Evolutionary conservation across 2,797 vertebrate genomes (phyloP).

Genomic region (Brachymystax lenok): DNA sequence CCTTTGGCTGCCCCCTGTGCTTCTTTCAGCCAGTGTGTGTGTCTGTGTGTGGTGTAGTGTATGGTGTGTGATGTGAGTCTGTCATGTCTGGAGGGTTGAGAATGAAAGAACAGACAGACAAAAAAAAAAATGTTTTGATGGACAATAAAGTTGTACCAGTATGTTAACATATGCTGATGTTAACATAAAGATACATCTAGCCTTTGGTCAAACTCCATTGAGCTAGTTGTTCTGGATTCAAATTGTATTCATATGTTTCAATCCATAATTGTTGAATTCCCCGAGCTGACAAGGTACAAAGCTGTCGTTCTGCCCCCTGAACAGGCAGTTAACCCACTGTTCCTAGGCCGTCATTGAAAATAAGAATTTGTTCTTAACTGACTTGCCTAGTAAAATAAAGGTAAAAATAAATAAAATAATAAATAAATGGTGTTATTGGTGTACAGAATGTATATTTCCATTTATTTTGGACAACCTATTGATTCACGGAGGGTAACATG

Average conservation of each 20-base stretch:
- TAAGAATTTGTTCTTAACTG: no score
- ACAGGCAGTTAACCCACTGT: no score
- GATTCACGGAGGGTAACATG: constrained; percentile 32
- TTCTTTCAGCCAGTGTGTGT: background rate
- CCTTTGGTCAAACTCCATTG: constrained; percentile 61
- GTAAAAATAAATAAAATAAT: no score
- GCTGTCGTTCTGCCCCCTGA: no score
- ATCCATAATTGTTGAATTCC: constrained; percentile 28
- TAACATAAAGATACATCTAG: constrained; percentile 24
- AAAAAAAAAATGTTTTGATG: background rate
- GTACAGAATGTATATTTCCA: background rate
- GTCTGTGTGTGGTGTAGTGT: background rate
- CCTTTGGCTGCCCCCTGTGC: background rate
- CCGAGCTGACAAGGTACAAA: no score
- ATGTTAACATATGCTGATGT: background rate
- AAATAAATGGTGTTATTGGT: background rate
- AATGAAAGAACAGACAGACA: background rate
- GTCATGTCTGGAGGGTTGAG: background rate
- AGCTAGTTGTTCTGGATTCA: constrained; percentile 64
- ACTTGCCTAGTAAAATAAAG: no score
- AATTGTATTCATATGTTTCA: constrained; percentile 40
- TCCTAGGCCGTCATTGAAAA: no score
- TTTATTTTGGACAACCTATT: constrained; percentile 7
- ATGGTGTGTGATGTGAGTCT: background rate
- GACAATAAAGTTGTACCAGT: background rate